Conservation (phyloP, 1,140 invertebrate species). For the Arion vulgaris region DNA sequence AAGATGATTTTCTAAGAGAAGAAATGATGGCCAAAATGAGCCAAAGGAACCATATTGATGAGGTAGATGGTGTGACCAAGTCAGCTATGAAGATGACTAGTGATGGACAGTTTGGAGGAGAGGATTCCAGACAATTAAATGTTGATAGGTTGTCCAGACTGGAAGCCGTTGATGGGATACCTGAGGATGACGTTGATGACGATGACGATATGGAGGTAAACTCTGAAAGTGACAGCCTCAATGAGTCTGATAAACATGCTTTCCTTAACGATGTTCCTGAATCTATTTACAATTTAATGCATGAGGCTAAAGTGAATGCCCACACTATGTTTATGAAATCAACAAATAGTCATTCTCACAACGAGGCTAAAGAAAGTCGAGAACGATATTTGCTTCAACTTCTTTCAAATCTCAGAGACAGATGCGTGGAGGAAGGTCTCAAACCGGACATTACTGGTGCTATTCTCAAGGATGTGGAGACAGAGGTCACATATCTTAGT, state of each 20-base stretch:
- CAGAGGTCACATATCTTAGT: background rate
- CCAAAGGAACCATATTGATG: slow-evolving; percentile 44
- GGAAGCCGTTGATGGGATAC: slow-evolving; percentile 37
- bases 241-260: slow-evolving; percentile 6
- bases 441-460: slow-evolving; percentile 15
- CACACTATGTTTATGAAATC: slow-evolving; percentile 35
- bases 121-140: background rate
- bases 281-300: slow-evolving; percentile 27
- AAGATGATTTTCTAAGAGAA: slow-evolving; percentile 49
- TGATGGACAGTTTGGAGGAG: background rate
- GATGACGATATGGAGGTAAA: slow-evolving; percentile 34
- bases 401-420: slow-evolving; percentile 26
- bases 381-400: slow-evolving; percentile 31
- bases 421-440: slow-evolving; percentile 16
- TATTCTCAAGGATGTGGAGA: slow-evolving; percentile 36
- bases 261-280: slow-evolving; percentile 33
- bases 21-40: slow-evolving; percentile 45
- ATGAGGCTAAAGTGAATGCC: slow-evolving; percentile 32
- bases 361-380: slow-evolving; percentile 1
- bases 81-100: slow-evolving; percentile 3
- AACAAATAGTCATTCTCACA: background rate
- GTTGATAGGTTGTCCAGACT: background rate
- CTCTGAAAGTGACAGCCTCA: slow-evolving; percentile 18
- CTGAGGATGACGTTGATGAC: slow-evolving; percentile 39
- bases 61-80: slow-evolving; percentile 58